phyloP scores from a whole-genome alignment of 2,888 invertebrate species.

The Patella depressa region DNA sequence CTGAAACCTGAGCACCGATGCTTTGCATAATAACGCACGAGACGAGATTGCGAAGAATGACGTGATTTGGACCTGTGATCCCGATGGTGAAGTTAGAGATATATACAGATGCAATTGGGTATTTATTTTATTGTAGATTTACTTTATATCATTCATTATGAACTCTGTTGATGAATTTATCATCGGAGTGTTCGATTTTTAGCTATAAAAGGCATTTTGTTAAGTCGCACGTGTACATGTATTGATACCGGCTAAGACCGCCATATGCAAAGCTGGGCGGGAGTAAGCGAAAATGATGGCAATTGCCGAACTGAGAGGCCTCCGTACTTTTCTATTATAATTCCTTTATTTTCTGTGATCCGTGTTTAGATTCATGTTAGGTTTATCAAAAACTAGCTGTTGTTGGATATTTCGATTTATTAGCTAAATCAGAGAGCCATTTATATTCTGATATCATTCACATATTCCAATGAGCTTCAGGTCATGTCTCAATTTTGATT shows the following conservation, averaged over 20 bases:
- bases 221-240: not conserved
- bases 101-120: not conserved
- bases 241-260: not conserved
- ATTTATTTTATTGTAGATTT: not conserved
- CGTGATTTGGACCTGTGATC: conserved; percentile 5
- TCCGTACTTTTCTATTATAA: too few relatives aligned
- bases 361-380: too few relatives aligned
- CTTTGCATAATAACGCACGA: conserved; percentile 12
- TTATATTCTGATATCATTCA: too few relatives aligned
- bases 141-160: not conserved
- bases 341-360: too few relatives aligned
- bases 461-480: too few relatives aligned
- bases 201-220: not conserved
- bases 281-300: not conserved
- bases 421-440: too few relatives aligned
- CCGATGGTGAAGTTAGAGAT: not conserved
- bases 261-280: conserved; percentile 12
- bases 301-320: not conserved
- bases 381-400: too few relatives aligned
- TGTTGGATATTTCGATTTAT: too few relatives aligned
- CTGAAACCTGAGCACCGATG: not conserved
- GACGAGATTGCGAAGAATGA: conserved; percentile 3
- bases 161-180: not conserved
- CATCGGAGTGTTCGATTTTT: not conserved
- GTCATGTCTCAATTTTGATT: too few relatives aligned